Percentiles rank a stretch among this genome's conserved stretches.
These are phyloP conservation scores for Tauraco hartlaubi DNA, from an alignment of 2,797 vertebrate genomes.

Conservation along the genomic window DNA sequence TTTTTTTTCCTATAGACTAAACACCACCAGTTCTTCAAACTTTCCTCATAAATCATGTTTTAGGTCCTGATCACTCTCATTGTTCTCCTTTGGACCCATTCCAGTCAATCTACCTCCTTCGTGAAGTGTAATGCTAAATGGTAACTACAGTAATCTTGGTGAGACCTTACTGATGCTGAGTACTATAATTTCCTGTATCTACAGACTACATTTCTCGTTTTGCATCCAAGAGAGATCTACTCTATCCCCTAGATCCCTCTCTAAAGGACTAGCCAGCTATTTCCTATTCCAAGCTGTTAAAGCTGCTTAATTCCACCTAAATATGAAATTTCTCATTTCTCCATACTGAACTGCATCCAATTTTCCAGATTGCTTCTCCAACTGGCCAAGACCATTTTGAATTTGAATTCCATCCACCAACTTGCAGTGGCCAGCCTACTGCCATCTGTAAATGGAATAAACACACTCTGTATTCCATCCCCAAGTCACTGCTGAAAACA, in stretches of 20 bases:
- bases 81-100: background rate
- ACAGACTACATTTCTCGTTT: background rate
- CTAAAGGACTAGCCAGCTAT: background rate
- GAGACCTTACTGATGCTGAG: background rate
- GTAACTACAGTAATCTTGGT: background rate
- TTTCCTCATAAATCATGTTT: background rate
- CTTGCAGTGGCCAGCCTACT: background rate
- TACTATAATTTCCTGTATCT: background rate
- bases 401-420: background rate
- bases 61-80: background rate
- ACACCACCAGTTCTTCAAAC: background rate
- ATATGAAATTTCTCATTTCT: background rate
- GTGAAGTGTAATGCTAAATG: background rate
- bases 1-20: background rate
- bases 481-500: background rate
- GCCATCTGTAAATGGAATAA: background rate
- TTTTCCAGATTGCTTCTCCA: constrained; percentile 4
- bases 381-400: background rate
- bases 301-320: background rate
- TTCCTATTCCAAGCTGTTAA: background rate
- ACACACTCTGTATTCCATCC: background rate
- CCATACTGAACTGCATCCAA: background rate
- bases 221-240: background rate
- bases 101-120: background rate
- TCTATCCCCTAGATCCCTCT: background rate